Evolutionary conservation across 2,797 vertebrate genomes (phyloP).

Genomic region (Macrochelys suwanniensis): DNA sequence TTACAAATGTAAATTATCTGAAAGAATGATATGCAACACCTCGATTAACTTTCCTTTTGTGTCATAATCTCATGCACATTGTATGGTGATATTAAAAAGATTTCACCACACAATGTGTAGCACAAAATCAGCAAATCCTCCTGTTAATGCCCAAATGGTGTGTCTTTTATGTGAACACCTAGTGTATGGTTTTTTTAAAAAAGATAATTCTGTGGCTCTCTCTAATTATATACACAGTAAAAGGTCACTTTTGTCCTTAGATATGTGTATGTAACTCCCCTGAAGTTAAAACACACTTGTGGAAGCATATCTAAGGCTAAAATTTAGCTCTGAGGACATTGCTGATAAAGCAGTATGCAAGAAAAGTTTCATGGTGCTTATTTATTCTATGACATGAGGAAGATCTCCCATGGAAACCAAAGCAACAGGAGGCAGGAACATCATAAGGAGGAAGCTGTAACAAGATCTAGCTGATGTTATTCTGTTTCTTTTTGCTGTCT

Average conservation of each 20-base stretch:
- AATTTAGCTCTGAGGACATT: background rate
- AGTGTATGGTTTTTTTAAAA: background rate
- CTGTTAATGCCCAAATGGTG: background rate
- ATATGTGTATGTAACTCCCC: background rate
- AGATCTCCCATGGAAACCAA: background rate
- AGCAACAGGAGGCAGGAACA: background rate
- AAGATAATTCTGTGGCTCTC: background rate
- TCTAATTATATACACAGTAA: background rate
- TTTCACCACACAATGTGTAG: no score
- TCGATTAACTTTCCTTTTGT: background rate
- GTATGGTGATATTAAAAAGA: no score
- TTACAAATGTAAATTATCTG: background rate
- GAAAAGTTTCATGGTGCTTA: background rate
- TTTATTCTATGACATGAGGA: background rate
- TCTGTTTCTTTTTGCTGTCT: conserved; percentile 21
- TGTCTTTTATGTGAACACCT: background rate
- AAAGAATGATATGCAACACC: background rate
- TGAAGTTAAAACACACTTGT: background rate
- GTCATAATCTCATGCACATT: background rate
- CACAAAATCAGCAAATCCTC: background rate
- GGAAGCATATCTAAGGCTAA: background rate
- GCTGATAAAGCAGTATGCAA: background rate
- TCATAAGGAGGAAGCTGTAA: background rate
- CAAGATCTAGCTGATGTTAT: background rate
- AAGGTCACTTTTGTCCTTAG: conserved; percentile 31